Evolutionary conservation across 2,797 vertebrate genomes (phyloP), one percentile per base, ranked within the genome.

Genomic region (Nannoperca obscura): DNA sequence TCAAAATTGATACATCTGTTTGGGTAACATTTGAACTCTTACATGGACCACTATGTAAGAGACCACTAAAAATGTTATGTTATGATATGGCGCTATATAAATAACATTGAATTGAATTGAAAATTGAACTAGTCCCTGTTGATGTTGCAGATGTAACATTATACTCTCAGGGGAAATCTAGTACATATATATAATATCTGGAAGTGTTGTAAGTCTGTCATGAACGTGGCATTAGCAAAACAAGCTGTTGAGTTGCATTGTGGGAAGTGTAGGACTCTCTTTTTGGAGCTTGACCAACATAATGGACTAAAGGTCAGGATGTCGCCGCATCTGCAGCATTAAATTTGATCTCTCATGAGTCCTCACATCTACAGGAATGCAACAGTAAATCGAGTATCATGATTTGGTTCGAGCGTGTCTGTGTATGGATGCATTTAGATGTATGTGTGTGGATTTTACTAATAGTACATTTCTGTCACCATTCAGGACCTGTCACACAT

Each of bases 401-500:
- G 57, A 61, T 59, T 71, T 44, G 47, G 36, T 82, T 50, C 38
- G 10, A 24, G 30, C 36, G n/a, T 58, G 27, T 55, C 6, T 58
- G n/a, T 44, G 2, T 15, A 12, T 52, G 2, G 24, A 53, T 52
- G 24, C 4, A 17, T n/a, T 13, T 17, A 59, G 32, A 36, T 30
- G 3, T 60, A 15, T 20, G 36, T 7, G 34, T 50, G 30, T n/a
- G 12, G 0, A 17, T 47, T 15, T 74, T 46, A 27, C 71, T 81
- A 3, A 81, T 22, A 8, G 3, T 4, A 50, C 55, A 15, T 80
- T 49, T 74, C n/a, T 88, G 20, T 83, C 61, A 2, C 30, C 7
- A 14, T 57, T 20, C 83, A 99, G 98, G 97, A 97, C 84, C 95
- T 96, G 71, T 94, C 96, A 69, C 96, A 96, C 86, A 93, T 97